Evolutionary conservation across 1,140 invertebrate genomes (phyloP).

Genomic region (Caerostris darwini): DNA sequence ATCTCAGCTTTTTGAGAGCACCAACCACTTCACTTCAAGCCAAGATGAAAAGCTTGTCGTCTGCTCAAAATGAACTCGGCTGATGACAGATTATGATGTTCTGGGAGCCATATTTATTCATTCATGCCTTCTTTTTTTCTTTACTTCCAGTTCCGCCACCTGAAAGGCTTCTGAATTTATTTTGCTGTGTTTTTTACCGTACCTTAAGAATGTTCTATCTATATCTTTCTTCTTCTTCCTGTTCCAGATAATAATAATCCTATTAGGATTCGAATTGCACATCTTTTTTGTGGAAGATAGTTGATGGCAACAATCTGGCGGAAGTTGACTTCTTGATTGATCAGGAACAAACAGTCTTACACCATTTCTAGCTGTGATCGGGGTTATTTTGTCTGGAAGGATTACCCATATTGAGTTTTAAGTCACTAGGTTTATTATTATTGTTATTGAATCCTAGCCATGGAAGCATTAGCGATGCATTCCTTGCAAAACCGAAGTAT

Average conservation of each 20-base stretch:
- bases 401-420: not conserved
- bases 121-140: not conserved
- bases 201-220: slow-evolving; percentile 6
- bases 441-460: too few relatives aligned
- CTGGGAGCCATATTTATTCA: slow-evolving; percentile 48
- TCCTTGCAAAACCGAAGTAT: too few relatives aligned
- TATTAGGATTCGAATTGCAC: slow-evolving; percentile 7
- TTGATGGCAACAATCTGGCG: slow-evolving; percentile 45
- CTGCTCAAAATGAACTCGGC: slow-evolving; percentile 56
- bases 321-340: not conserved
- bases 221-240: slow-evolving; percentile 62
- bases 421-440: not conserved
- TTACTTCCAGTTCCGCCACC: slow-evolving; percentile 34
- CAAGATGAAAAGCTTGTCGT: slow-evolving; percentile 35
- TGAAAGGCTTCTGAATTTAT: slow-evolving; percentile 59
- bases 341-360: not conserved
- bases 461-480: too few relatives aligned
- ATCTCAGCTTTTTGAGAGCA: slow-evolving; percentile 12
- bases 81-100: slow-evolving; percentile 69
- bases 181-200: slow-evolving; percentile 7
- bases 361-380: not conserved
- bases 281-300: not conserved
- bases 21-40: slow-evolving; percentile 60
- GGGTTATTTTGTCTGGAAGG: not conserved
- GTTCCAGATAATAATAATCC: slow-evolving; percentile 68